Conservation (phyloP, 2,888 invertebrate species). For the Trimorus sp. region DNA sequence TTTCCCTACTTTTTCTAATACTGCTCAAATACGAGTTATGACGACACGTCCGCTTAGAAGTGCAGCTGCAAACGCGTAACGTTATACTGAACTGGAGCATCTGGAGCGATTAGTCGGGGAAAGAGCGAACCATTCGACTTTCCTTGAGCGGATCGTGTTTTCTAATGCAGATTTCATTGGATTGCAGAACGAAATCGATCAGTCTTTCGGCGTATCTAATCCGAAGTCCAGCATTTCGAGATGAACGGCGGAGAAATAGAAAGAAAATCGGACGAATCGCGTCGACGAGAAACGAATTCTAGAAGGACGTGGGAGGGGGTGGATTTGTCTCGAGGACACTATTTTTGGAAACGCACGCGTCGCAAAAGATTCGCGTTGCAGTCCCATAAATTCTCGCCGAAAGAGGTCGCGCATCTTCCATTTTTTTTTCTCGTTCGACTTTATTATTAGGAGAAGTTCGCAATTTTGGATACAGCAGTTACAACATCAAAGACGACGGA, state of each 20-base stretch:
- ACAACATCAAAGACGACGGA: not conserved
- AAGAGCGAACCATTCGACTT: slow-evolving; percentile 28
- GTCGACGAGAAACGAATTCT: too few relatives aligned
- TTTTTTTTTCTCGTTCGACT: slow-evolving; percentile 59
- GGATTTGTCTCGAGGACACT: slow-evolving; percentile 27
- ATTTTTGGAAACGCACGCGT: slow-evolving; percentile 58
- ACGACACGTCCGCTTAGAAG: too few relatives aligned
- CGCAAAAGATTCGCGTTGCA: slow-evolving; percentile 52
- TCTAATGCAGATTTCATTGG: slow-evolving; percentile 45
- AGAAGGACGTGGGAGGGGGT: not conserved
- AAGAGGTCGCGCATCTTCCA: slow-evolving; percentile 55
- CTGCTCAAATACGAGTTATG: too few relatives aligned
- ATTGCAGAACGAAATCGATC: slow-evolving; percentile 17
- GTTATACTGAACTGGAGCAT: not conserved
- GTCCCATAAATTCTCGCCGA: slow-evolving; percentile 43
- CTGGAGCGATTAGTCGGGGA: too few relatives aligned
- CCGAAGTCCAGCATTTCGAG: too few relatives aligned
- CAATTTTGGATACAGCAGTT: not conserved
- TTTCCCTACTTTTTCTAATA: too few relatives aligned
- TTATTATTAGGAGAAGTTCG: slow-evolving; percentile 49
- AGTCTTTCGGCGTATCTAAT: too few relatives aligned
- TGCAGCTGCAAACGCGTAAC: not conserved
- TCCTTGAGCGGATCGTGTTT: slow-evolving; percentile 12
- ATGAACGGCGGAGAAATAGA: too few relatives aligned
- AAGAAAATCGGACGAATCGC: too few relatives aligned